Conservation (phyloP, 2,888 invertebrate species). For the Ectemnius lituratus region DNA sequence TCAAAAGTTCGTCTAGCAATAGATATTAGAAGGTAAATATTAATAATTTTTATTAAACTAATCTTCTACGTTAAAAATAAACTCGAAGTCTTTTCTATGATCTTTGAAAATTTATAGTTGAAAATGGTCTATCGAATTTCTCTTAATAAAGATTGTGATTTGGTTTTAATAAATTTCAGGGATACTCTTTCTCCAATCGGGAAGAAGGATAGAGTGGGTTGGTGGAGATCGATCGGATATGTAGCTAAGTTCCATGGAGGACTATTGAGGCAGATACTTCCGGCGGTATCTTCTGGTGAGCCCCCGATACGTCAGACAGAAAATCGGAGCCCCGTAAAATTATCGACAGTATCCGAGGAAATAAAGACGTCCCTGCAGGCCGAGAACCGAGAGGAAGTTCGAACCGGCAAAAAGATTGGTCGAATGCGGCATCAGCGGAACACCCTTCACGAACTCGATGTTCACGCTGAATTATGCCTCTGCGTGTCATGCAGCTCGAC, state of each 20-base stretch:
- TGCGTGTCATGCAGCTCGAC: conserved; percentile 24
- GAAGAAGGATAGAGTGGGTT: too few species aligned
- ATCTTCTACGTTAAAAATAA: too few species aligned
- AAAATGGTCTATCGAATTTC: too few species aligned
- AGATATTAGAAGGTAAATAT: too few species aligned
- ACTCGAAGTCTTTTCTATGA: too few species aligned
- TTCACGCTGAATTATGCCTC: conserved; percentile 54
- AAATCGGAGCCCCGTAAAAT: conserved; percentile 50
- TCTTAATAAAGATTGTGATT: too few species aligned
- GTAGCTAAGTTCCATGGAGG: background rate
- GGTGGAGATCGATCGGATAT: too few species aligned
- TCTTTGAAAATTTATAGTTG: too few species aligned
- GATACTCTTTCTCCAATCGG: too few species aligned
- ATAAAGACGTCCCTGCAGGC: conserved; percentile 52
- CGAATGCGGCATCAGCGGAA: conserved; percentile 50
- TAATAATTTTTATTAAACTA: too few species aligned
- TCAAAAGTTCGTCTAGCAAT: too few species aligned
- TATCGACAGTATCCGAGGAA: conserved; percentile 56
- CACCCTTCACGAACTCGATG: conserved; percentile 40
- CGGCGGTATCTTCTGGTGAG: conserved; percentile 36
- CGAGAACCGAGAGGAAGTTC: conserved; percentile 39
- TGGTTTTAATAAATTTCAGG: too few species aligned
- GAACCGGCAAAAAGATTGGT: conserved; percentile 41
- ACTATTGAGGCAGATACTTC: conserved; percentile 49
- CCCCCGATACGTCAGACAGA: conserved; percentile 48